Conservation (phyloP, 2,113 vertebrate species). For the Miniopterus natalensis region DNA sequence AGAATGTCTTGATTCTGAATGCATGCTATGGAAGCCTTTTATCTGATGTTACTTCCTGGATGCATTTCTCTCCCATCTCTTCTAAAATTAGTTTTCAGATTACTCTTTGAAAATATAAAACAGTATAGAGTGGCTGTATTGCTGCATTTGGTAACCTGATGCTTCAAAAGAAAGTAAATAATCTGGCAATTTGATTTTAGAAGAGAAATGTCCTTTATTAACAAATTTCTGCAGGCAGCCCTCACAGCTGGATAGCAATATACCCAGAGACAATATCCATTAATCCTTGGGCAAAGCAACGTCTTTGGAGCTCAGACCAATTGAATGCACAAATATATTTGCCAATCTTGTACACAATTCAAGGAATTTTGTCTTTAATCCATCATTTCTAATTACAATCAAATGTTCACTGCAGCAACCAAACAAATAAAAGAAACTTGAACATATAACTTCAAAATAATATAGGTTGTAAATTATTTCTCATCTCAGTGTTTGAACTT, state of each 20-base stretch:
- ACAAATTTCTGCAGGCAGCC: conserved; percentile 56
- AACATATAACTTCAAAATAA: conserved; percentile 29
- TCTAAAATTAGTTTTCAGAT: conserved; percentile 50
- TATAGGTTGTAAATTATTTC: conserved; percentile 51
- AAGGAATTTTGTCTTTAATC: conserved; percentile 61
- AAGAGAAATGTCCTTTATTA: conserved; percentile 55
- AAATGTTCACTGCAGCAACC: conserved; percentile 40
- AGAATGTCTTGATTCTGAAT: conserved; percentile 37
- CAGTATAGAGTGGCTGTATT: background rate
- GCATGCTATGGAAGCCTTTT: background rate
- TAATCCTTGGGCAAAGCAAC: conserved; percentile 48
- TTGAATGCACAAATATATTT: conserved; percentile 42
- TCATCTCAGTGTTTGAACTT: conserved; percentile 21
- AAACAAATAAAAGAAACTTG: conserved; percentile 61
- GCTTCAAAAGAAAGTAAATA: conserved; percentile 44
- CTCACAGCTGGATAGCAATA: conserved; percentile 50
- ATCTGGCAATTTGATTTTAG: conserved; percentile 34
- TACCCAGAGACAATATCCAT: conserved; percentile 51
- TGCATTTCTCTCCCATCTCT: background rate
- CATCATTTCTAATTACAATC: conserved; percentile 54
- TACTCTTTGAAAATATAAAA: conserved; percentile 44
- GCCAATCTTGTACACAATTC: conserved; percentile 1
- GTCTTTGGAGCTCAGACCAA: conserved; percentile 32
- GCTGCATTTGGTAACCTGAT: conserved; percentile 44
- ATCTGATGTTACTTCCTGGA: conserved; percentile 3